A percentile compares a stretch with the other conserved stretches of the same genome.
Evolutionary conservation across 2,888 invertebrate species (phyloP).

Genomic region (Poecilobothrus nobilitatus): DNA sequence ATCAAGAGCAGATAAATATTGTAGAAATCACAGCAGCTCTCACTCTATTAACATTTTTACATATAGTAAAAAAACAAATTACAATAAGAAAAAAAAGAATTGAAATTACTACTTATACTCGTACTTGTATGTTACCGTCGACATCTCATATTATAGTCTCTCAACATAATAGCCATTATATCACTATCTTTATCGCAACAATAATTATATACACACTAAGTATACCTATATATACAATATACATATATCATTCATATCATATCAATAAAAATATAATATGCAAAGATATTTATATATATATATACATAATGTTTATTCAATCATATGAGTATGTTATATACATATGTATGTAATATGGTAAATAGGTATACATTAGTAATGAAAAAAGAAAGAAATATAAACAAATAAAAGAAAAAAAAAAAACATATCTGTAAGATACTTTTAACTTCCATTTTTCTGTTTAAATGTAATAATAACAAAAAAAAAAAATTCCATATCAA

Average conservation of each 20-base stretch:
- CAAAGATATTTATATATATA: too few relatives aligned
- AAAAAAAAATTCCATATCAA: neutral
- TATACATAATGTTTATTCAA: too few relatives aligned
- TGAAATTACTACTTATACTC: neutral
- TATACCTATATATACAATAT: neutral
- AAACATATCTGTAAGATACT: neutral
- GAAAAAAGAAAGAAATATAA: too few relatives aligned
- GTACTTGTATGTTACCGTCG: neutral
- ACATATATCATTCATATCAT: neutral
- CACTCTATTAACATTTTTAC: neutral
- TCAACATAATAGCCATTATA: slow-evolving; percentile 3
- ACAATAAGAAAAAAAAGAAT: neutral
- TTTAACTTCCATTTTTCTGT: neutral
- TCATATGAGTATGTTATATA: too few relatives aligned
- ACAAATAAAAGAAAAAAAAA: too few relatives aligned
- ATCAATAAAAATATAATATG: too few relatives aligned
- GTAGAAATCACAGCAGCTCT: slow-evolving; percentile 6
- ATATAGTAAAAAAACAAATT: neutral
- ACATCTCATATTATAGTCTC: neutral
- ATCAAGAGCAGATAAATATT: slow-evolving; percentile 6
- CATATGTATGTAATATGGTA: too few relatives aligned
- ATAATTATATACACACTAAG: neutral
- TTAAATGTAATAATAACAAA: neutral
- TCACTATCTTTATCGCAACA: neutral
- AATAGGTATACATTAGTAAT: too few relatives aligned